Conservation (phyloP, 2,888 invertebrate genomes). For the Malthinus flaveolus region DNA sequence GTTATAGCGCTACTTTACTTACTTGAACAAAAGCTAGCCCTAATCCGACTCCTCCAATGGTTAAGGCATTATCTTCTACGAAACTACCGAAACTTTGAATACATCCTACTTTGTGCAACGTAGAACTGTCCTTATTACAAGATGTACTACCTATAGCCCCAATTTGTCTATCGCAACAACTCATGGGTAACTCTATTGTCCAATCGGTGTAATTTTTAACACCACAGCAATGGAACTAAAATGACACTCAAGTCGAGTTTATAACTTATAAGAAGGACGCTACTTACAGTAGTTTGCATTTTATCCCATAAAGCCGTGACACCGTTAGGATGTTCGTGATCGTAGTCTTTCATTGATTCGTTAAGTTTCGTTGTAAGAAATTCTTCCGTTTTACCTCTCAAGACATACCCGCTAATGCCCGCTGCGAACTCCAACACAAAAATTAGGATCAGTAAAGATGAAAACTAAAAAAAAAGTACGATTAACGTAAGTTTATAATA, state of each 20-base stretch:
- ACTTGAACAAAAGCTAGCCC: constrained; percentile 88
- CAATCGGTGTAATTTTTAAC: constrained; percentile 66
- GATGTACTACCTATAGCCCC: constrained; percentile 56
- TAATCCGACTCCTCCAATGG: constrained; percentile 80
- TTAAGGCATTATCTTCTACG: constrained; percentile 71
- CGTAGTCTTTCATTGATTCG: constrained; percentile 67
- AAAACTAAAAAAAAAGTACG: constrained; percentile 62
- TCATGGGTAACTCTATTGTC: constrained; percentile 60
- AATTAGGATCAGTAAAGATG: constrained; percentile 73
- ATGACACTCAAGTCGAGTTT: constrained; percentile 18
- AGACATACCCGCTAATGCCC: constrained; percentile 79
- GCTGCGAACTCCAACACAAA: constrained; percentile 85
- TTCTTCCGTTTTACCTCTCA: constrained; percentile 67
- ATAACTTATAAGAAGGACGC: background rate
- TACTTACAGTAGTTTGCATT: constrained; percentile 78
- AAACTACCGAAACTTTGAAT: constrained; percentile 63
- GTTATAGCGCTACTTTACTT: constrained; percentile 27
- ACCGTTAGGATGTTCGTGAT: constrained; percentile 54
- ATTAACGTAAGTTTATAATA: background rate
- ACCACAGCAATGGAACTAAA: constrained; percentile 76
- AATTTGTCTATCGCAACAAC: constrained; percentile 63
- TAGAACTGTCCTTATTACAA: constrained; percentile 43
- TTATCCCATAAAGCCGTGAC: constrained; percentile 76
- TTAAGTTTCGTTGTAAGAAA: constrained; percentile 70
- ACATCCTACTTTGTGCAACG: constrained; percentile 66